Evolutionary conservation across 2,888 invertebrate species (phyloP), one percentile per base, ranked within the genome.

Genomic region (Phrixothrix hirtus): DNA sequence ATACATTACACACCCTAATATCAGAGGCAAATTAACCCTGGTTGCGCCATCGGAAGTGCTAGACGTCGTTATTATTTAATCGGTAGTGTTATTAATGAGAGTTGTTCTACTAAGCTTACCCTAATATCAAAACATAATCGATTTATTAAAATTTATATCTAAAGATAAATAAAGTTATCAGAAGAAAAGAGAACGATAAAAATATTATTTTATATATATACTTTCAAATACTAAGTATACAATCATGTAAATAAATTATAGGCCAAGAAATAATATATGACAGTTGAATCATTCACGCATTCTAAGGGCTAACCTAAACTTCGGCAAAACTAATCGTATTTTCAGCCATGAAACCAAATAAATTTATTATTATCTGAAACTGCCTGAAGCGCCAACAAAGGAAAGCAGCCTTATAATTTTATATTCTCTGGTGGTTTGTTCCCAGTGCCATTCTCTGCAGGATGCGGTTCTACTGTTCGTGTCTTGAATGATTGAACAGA

Each of bases 321-420:
- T 47, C 36, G 42, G 16, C 46, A 42, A 47, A 45, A 43, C 52
- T 52, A 52, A 52, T 46, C 41, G 42, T 39, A 53, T 48, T 53
- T 53, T 53, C 47, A 43, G 47, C 47, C 47, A 53, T 37, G 53
- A 53, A 53, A 53, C 53, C 42, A 47, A 53, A 42, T 53, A 53
- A 53, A 53, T 53, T 53, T 53, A 53, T 53, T 53, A 53, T 53
- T 43, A 49, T 49, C 49, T 25, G 48, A 41, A 41, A 41, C 42
- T 37, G 49, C 42, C 53, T 48, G 47, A 44, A 53, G 53, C 47
- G 53, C 53, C 47, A 53, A 53, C 53, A 57, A 57, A 54, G 53
- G 50, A 59, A 61, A 57, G 54, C 50, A 55, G 55, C 51, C 51
- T 56, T 59, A 59, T 61, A 61, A 59, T 61, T 61, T 61, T 61